A percentile compares a stretch with the other conserved stretches of the same genome.
phyloP scores from a whole-genome alignment of 2,797 vertebrate genomes.

The Hybognathus amarus region DNA sequence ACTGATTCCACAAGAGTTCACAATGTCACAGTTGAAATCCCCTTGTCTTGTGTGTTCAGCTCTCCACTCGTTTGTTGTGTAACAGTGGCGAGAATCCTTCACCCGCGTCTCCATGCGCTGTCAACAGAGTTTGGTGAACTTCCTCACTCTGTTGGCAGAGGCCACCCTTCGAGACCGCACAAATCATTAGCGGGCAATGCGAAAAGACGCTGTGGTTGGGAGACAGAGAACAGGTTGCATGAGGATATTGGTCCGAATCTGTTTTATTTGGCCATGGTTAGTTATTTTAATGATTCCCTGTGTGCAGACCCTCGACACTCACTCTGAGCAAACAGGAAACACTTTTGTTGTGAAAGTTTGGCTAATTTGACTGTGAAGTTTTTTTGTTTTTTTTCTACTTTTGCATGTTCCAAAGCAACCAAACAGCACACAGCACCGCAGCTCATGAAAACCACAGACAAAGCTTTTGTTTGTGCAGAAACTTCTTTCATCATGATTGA shows the following conservation, averaged over 20 bases:
- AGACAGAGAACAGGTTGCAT: conserved; percentile 62
- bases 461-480: conserved; percentile 17
- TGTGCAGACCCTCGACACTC: conserved; percentile 24
- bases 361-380: conserved; percentile 11
- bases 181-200: conserved; percentile 57
- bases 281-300: conserved; percentile 41
- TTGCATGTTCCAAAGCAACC: conserved; percentile 37
- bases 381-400: not conserved
- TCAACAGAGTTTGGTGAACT: conserved; percentile 69
- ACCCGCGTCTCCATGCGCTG: conserved; percentile 30
- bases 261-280: conserved; percentile 49
- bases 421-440: conserved; percentile 6
- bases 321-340: conserved; percentile 47
- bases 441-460: not conserved
- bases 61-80: conserved; percentile 61
- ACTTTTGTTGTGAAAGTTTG: conserved; percentile 39
- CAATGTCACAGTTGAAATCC: conserved; percentile 33
- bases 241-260: conserved; percentile 39
- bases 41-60: conserved; percentile 46
- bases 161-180: conserved; percentile 53
- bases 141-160: conserved; percentile 58
- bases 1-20: conserved; percentile 49
- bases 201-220: conserved; percentile 41
- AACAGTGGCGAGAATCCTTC: conserved; percentile 58
- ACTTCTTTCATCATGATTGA: conserved; percentile 41